Evolutionary conservation across 2,113 vertebrate species (phyloP), one percentile per base, ranked within the genome.

Genomic region (Laticauda laticaudata): DNA sequence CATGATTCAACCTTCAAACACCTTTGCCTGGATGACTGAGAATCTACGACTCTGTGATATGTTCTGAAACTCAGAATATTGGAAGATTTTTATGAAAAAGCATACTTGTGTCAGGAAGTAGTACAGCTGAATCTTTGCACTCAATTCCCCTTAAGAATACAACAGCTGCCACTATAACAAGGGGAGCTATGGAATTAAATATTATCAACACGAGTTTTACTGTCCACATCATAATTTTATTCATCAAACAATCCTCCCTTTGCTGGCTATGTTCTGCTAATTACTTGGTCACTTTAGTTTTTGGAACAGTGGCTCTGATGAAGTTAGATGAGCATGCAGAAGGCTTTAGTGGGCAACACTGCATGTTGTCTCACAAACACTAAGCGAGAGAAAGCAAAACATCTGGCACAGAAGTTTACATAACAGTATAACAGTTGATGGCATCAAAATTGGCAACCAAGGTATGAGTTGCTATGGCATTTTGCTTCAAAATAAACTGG

Each of bases 221-320:
- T 94, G 94, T 96, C 95, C 90, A 39, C 43, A 90, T 94, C 86
- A 91, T 95, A 92, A 93, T 95, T 26, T 92, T 55, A 92, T 96
- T 97, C 97, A 97, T 97, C 97, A 97, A 96, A 95, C 92, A 94
- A 95, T 96, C 96, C 95, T 96, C 96, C 95, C 95, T 97, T 96
- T 96, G 95, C 55, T 95, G 95, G 91, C 95, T 93, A 93, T 93
- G 92, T 59, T 95, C 96, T 94, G 96, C 97, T 96, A 94, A 96
- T 91, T 93, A 94, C 86, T 95, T 97, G 54, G 0, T 89, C 90
- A 88, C 96, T 95, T 92, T 94, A 93, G 93, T 95, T 96, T 93
- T 90, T 61, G 89, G 94, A 43, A 97, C 93, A 94, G 91, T 20
- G 0, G 92, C 56, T 54, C 89, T 88, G 93, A 81, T 85, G 89